These are phyloP conservation scores for Yasuhikotakia modesta DNA, from an alignment of 2,797 vertebrate genomes.

Conservation along the genomic window DNA sequence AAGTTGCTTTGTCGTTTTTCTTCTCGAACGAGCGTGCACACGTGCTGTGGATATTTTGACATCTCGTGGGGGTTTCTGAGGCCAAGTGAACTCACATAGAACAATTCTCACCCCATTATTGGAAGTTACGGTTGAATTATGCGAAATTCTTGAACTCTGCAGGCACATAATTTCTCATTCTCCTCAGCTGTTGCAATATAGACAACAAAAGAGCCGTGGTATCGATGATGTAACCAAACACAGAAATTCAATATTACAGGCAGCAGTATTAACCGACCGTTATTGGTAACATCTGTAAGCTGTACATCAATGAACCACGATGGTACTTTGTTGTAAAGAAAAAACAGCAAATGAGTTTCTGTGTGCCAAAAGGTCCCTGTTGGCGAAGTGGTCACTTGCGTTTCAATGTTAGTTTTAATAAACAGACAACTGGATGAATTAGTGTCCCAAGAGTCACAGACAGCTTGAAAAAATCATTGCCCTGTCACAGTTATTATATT, in stretches of 20 bases:
- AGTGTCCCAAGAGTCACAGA: background rate
- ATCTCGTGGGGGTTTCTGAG: slow-evolving; percentile 64
- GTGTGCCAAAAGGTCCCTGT: background rate
- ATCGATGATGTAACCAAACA: too few relatives aligned
- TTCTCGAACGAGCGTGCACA: slow-evolving; percentile 37
- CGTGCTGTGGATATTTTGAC: slow-evolving; percentile 63
- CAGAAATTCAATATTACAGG: too few relatives aligned
- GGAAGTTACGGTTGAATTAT: slow-evolving; percentile 64
- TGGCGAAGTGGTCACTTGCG: background rate
- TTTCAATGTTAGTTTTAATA: background rate
- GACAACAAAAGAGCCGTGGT: background rate
- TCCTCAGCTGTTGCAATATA: slow-evolving; percentile 45
- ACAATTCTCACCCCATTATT: slow-evolving; percentile 64
- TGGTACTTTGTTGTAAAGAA: background rate
- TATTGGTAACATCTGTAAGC: too few relatives aligned
- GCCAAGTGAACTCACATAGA: slow-evolving; percentile 55
- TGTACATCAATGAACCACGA: too few relatives aligned
- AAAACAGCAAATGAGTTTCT: background rate
- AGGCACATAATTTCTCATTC: slow-evolving; percentile 33
- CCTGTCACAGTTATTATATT: slow-evolving; percentile 16
- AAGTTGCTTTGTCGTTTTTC: background rate
- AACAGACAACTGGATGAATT: background rate
- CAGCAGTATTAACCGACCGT: too few relatives aligned
- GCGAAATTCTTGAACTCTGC: slow-evolving; percentile 42
- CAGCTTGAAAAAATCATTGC: slow-evolving; percentile 19